Percentiles rank a stretch among this genome's conserved stretches.
Conservation (phyloP, 2,888 invertebrate species). For the Pyrochroa serraticornis region DNA sequence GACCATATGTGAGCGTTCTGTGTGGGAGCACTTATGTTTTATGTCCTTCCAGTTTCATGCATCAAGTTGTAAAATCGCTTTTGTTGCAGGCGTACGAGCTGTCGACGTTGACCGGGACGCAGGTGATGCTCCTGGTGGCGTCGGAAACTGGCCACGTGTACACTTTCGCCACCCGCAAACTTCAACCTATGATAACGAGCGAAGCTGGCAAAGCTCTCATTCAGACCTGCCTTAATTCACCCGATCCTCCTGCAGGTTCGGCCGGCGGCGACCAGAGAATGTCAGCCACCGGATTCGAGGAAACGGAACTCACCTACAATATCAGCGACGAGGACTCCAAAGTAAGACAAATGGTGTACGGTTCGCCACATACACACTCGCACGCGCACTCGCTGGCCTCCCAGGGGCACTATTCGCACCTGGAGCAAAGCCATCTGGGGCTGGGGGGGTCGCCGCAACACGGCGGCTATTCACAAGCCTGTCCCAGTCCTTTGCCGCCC, state of each 20-base stretch:
- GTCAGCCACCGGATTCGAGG: conserved; percentile 98
- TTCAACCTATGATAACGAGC: conserved; percentile 99
- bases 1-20: too few relatives aligned
- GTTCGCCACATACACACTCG: conserved; percentile 68
- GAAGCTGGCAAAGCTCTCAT: conserved; percentile 96
- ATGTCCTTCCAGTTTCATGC: not conserved
- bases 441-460: conserved; percentile 57
- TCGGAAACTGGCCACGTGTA: conserved; percentile 99
- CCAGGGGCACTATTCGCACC: conserved; percentile 55
- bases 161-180: conserved; percentile 97
- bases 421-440: conserved; percentile 56
- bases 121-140: conserved; percentile 99
- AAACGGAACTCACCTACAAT: conserved; percentile 97
- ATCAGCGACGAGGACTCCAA: conserved; percentile 94
- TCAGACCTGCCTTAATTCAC: conserved; percentile 97
- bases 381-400: conserved; percentile 65
- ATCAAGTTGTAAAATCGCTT: conserved; percentile 19
- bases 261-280: conserved; percentile 87
- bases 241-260: conserved; percentile 79
- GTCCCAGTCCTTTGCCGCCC: conserved; percentile 76
- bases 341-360: conserved; percentile 95
- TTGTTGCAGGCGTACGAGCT: conserved; percentile 94
- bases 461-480: conserved; percentile 69
- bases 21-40: too few relatives aligned
- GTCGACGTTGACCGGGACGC: conserved; percentile 97